Evolutionary conservation across 2,888 invertebrate species (phyloP).

Genomic region (Acanthococcus lagerstroemiae): DNA sequence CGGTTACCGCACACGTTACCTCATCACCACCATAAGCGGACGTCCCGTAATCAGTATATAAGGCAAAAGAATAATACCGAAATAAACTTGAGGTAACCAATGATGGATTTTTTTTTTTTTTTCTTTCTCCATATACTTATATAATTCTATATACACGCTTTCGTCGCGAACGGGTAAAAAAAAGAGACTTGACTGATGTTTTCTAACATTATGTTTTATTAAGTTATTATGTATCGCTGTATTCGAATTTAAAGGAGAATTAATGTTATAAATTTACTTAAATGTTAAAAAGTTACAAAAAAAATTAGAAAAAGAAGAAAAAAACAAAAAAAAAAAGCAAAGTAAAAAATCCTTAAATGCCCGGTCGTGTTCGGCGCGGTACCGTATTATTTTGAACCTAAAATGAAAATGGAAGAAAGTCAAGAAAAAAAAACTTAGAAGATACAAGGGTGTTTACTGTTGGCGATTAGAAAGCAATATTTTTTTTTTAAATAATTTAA

Average conservation of each 20-base stretch:
- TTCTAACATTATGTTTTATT: constrained; percentile 6
- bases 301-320: constrained; percentile 4
- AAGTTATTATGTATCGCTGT: not conserved
- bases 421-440: no score
- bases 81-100: constrained; percentile 21
- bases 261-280: not conserved
- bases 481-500: no score
- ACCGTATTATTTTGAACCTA: no score
- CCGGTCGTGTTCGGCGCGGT: not conserved
- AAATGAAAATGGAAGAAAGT: no score
- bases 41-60: constrained; percentile 6
- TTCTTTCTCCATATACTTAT: not conserved
- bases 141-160: not conserved
- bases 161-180: not conserved
- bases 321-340: not conserved
- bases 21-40: constrained; percentile 7
- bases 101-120: not conserved
- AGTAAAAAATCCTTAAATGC: constrained; percentile 2
- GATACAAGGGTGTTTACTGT: no score
- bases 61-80: constrained; percentile 20
- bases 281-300: not conserved
- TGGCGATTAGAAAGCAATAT: no score
- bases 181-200: constrained; percentile 20
- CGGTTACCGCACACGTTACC: constrained; percentile 23
- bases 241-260: no score